Evolutionary conservation across 2,888 invertebrate genomes (phyloP), one percentile per base, ranked within the genome.

Genomic region (Autographa pulchrina): DNA sequence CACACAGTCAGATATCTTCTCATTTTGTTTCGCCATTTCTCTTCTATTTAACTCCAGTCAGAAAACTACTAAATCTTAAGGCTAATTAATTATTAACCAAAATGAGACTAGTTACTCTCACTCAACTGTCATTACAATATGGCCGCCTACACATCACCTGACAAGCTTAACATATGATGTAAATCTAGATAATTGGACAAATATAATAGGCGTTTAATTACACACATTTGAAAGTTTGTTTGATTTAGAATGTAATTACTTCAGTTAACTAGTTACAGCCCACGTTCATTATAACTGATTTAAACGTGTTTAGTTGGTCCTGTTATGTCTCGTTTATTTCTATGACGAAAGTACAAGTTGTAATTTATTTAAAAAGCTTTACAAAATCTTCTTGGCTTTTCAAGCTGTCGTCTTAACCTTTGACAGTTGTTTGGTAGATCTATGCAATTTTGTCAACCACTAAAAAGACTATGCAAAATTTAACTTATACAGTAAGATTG

Each of bases 201-300:
- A 60, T 62, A 68, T 81, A 77, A 81, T 71, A 66, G 81, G 35
- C 65, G 18, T 72, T 78, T 83, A 81, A 81, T 72, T 72, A 72
- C 64, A 54, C 56, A 20, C 43, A 48, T 25, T 16, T 59, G 52
- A 62, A 31, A 56, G 54, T 56, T 25, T 56, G 9, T 54, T 54
- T 54, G 54, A 72, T 68, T 61, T 66, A 48, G 58, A 72, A 77
- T 72, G 68, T 56, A 8, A 25, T 60, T n/a, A 8, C 11, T 70
- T 3, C 43, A 38, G 20, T 52, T 56, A 56, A 56, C 54, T 20
- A 56, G 54, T 31, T 38, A 2, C 78, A 9, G 4, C 81, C 78
- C 65, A 77, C 81, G 65, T 18, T 0, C 38, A 11, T 16, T 13
- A 48, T n/a, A 60, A 1, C 54, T 11, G 3, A 35, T 14, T n/a